A percentile compares a stretch with the other conserved stretches of the same genome.
phyloP scores from a whole-genome alignment of 2,113 vertebrate genomes.

The Poicephalus meyeri region DNA sequence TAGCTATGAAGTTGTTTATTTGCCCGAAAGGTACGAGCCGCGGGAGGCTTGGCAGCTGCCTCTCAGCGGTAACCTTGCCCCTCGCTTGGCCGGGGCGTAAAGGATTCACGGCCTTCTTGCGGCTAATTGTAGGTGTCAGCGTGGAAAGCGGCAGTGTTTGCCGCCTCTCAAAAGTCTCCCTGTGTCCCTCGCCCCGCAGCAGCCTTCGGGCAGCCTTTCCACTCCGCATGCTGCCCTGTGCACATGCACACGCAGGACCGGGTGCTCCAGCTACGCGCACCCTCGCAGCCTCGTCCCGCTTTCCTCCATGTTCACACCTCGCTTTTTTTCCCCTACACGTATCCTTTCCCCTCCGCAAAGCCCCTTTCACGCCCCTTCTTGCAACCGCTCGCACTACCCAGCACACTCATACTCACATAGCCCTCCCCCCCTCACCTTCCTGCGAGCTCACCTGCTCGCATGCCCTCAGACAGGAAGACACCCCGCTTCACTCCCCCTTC shows the following conservation, averaged over 20 bases:
- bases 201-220: not conserved
- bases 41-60: conserved; percentile 36
- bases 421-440: not conserved
- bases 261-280: fast-evolving
- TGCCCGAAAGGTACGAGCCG: conserved; percentile 21
- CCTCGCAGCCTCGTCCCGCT: fast-evolving
- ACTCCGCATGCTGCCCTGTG: fast-evolving
- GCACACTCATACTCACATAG: fast-evolving
- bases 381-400: not conserved
- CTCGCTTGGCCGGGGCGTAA: conserved; percentile 46
- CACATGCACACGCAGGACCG: not conserved
- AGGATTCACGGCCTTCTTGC: conserved; percentile 57
- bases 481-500: not conserved
- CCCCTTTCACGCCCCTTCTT: not conserved
- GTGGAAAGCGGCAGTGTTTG: conserved; percentile 62
- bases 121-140: conserved; percentile 69
- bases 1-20: conserved; percentile 15
- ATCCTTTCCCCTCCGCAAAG: not conserved
- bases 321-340: not conserved
- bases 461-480: not conserved
- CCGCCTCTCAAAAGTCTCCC: conserved; percentile 42
- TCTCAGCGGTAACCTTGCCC: conserved; percentile 28
- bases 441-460: not conserved
- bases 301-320: not conserved
- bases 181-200: not conserved